phyloP scores from a whole-genome alignment of 2,888 invertebrate species.

The Tetrapedia diversipes region DNA sequence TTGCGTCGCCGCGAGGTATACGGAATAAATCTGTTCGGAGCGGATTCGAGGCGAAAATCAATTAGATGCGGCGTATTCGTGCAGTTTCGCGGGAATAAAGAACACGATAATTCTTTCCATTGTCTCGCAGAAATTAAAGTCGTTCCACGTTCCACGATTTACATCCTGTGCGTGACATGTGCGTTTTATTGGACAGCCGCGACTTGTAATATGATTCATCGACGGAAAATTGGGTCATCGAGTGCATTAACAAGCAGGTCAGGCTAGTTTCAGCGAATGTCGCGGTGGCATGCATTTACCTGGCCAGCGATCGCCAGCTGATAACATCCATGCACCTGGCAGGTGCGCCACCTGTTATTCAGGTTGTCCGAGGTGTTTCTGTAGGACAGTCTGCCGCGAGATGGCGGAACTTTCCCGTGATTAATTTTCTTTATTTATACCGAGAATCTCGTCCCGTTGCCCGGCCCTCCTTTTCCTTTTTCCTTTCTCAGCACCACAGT shows the following conservation, averaged over 20 bases:
- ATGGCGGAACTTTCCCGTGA: conserved; percentile 36
- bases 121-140: too few relatives aligned
- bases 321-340: conserved; percentile 56
- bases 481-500: too few relatives aligned
- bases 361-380: conserved; percentile 34
- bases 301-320: conserved; percentile 49
- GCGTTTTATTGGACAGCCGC: conserved; percentile 24
- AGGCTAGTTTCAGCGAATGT: conserved; percentile 35
- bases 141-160: not conserved
- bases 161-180: not conserved
- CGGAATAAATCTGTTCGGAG: not conserved
- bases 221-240: conserved; percentile 53
- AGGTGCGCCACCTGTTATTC: conserved; percentile 66
- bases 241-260: conserved; percentile 41
- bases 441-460: not conserved
- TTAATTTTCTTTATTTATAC: conserved; percentile 37
- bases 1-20: too few relatives aligned
- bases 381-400: conserved; percentile 31
- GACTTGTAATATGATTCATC: conserved; percentile 49
- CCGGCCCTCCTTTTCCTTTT: not conserved
- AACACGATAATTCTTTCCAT: not conserved
- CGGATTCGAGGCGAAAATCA: not conserved
- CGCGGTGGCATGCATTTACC: conserved; percentile 43
- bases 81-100: too few relatives aligned
- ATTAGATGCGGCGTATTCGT: not conserved